Evolutionary conservation across 2,113 vertebrate genomes (phyloP).

Genomic region (Suricata suricatta): DNA sequence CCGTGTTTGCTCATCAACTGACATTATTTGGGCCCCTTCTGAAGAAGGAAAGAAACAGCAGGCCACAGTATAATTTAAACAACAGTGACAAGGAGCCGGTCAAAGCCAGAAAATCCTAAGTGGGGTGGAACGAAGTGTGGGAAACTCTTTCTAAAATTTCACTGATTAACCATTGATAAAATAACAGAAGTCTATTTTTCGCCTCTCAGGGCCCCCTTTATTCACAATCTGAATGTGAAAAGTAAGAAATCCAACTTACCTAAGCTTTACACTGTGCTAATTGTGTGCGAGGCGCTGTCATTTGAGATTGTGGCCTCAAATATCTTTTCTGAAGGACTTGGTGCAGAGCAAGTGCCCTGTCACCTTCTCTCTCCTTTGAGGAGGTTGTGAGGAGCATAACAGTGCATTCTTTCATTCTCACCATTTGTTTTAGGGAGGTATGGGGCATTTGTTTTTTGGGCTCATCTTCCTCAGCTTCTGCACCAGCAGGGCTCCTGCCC

Average conservation of each 20-base stretch:
- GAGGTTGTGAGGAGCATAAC: constrained; percentile 55
- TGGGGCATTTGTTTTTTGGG: constrained; percentile 38
- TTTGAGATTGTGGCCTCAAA: constrained; percentile 63
- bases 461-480: constrained; percentile 44
- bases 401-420: constrained; percentile 59
- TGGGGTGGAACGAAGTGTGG: constrained; percentile 73
- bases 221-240: constrained; percentile 74
- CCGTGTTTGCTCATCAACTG: constrained; percentile 57
- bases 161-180: constrained; percentile 77
- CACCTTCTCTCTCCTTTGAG: constrained; percentile 59
- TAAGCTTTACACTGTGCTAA: constrained; percentile 67
- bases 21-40: constrained; percentile 47
- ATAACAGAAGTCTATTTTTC: constrained; percentile 75
- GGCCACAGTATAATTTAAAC: constrained; percentile 70
- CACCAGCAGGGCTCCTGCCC: not conserved
- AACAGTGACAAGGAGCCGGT: constrained; percentile 44
- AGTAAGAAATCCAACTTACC: constrained; percentile 74
- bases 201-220: constrained; percentile 70
- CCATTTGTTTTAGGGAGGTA: constrained; percentile 41
- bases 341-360: constrained; percentile 12
- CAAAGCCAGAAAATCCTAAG: constrained; percentile 65
- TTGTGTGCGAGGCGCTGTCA: constrained; percentile 70
- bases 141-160: constrained; percentile 79
- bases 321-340: constrained; percentile 64
- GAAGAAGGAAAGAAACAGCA: constrained; percentile 64